phyloP scores from a whole-genome alignment of 1,140 invertebrate genomes.

The Bombus confusus region DNA sequence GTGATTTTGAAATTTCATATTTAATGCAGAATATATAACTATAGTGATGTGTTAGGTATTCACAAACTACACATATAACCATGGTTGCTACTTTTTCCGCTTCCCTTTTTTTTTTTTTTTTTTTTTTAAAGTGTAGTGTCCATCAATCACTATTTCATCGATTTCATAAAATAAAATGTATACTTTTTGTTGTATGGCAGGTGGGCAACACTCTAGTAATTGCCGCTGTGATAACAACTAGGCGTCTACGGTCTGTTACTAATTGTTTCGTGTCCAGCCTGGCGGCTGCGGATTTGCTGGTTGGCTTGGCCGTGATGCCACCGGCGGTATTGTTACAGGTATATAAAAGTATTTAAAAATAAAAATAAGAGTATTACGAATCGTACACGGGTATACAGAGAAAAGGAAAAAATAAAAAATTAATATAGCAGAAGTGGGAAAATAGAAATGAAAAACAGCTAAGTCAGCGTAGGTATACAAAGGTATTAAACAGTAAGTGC shows the following conservation, averaged over 20 bases:
- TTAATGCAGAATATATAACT: neutral
- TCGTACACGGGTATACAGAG: neutral
- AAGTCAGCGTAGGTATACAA: too few relatives aligned
- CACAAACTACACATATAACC: neutral
- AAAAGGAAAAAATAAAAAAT: neutral
- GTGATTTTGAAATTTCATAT: neutral
- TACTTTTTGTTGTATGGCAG: constrained; percentile 64
- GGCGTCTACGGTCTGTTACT: constrained; percentile 94
- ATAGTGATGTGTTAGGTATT: neutral
- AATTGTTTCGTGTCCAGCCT: constrained; percentile 97
- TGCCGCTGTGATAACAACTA: constrained; percentile 94
- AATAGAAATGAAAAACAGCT: too few relatives aligned
- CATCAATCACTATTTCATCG: neutral
- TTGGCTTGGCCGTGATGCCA: constrained; percentile 97
- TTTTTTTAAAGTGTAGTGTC: neutral
- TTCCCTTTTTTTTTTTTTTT: neutral
- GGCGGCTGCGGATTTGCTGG: constrained; percentile 94
- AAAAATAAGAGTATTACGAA: neutral
- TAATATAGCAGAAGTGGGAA: neutral
- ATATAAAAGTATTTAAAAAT: constrained; percentile 21
- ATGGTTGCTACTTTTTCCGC: neutral
- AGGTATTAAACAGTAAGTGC: neutral
- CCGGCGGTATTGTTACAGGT: constrained; percentile 88
- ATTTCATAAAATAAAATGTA: neutral
- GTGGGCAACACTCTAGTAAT: constrained; percentile 96